These are phyloP conservation scores for Falco punctatus DNA, from an alignment of 2,113 vertebrate species.

Conservation along the genomic window DNA sequence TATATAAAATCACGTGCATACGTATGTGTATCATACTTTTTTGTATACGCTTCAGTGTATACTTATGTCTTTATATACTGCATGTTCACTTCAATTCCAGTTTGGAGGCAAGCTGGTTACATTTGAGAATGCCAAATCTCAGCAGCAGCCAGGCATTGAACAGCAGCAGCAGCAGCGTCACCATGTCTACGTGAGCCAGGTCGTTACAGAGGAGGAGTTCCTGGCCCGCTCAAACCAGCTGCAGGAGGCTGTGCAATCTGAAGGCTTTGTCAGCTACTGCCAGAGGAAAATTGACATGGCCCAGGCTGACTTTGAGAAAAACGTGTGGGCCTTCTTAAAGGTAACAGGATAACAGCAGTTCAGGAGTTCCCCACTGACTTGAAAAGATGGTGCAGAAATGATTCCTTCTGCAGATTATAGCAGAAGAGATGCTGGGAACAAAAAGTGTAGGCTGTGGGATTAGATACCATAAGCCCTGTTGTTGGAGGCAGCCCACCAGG, in stretches of 20 bases:
- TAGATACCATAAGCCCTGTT: not conserved
- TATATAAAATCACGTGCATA: not conserved
- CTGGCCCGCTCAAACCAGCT: slow-evolving; percentile 85
- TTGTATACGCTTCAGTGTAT: not conserved
- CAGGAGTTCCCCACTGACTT: not conserved
- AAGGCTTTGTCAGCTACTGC: slow-evolving; percentile 87
- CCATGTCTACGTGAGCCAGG: slow-evolving; percentile 88
- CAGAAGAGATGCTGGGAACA: not conserved
- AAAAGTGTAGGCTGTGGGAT: not conserved
- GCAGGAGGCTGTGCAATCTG: slow-evolving; percentile 84
- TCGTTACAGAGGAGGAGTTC: slow-evolving; percentile 90
- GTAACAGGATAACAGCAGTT: slow-evolving; percentile 58
- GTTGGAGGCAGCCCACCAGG: not conserved
- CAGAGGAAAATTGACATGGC: slow-evolving; percentile 86
- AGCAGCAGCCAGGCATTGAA: slow-evolving; percentile 75
- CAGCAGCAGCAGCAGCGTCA: slow-evolving; percentile 68
- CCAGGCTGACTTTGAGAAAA: slow-evolving; percentile 88
- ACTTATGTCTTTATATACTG: not conserved
- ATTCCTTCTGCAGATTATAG: not conserved
- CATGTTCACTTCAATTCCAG: slow-evolving; percentile 62
- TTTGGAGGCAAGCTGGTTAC: slow-evolving; percentile 96
- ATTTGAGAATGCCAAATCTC: slow-evolving; percentile 79
- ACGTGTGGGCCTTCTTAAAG: slow-evolving; percentile 94
- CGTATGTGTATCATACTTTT: not conserved
- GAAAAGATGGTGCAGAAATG: not conserved